Base-by-base conservation (phyloP, 2,888 invertebrate species). In the Erannis defoliaria region DNA sequence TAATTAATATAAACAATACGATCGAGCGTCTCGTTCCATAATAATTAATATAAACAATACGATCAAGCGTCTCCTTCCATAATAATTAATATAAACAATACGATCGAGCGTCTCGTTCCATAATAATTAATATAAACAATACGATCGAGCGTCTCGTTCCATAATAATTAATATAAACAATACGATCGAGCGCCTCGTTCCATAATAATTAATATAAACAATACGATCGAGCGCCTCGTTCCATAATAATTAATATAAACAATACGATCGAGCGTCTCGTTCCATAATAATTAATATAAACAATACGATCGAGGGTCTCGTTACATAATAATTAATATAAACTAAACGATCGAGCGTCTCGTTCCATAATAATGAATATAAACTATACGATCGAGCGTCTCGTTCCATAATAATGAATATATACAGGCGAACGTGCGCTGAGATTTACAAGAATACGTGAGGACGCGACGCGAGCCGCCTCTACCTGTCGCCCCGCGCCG, bases 361-460 rank as follows among this genome's bases (percentile, higher is more conserved):
- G n/a, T n/a, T n/a, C n/a, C n/a, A n/a, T n/a, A n/a, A n/a, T n/a
- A n/a, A n/a, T n/a, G n/a, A n/a, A n/a, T n/a, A n/a, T 71, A 73
- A 70, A 79, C 80, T 73, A 77, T 42, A 55, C 56, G 51, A 75
- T 82, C 80, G 72, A 82, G 81, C 63, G 76, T 77, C 72, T 74
- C 73, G 74, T 60, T 51, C 64, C 80, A 78, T 75, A 77, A 71
- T 71, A 70, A 72, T 73, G 76, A 70, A 73, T 84, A 83, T 82
- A 82, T 84, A 84, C 84, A 84, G 64, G 78, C 75, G 82, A 21
- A 10, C 5, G 40, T 19, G 19, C 65, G 71, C 76, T 83, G 84
- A 89, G 84, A 89, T 89, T 88, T 89, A 88, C 84, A 87, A 86
- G 84, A 84, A 86, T 83, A 86, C 79, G 77, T 80, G 71, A 72